phyloP scores from a whole-genome alignment of 2,888 invertebrate species.

The Agonopterix arenella region DNA sequence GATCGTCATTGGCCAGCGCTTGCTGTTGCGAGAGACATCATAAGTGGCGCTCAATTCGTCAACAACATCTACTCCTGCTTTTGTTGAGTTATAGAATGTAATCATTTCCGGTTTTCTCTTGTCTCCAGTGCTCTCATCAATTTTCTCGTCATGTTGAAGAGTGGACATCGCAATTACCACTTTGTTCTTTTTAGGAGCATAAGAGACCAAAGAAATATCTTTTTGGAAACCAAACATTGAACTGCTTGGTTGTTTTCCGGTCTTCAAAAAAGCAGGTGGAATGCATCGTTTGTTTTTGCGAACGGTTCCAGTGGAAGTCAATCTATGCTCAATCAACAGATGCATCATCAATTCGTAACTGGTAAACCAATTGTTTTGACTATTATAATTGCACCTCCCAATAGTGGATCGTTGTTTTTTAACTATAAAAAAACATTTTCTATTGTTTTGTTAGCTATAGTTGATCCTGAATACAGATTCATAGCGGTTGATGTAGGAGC shows the following conservation, averaged over 20 bases:
- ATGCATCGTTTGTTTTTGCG: slow-evolving; percentile 14
- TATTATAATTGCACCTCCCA: slow-evolving; percentile 13
- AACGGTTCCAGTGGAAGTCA: slow-evolving; percentile 16
- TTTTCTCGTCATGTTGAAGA: slow-evolving; percentile 23
- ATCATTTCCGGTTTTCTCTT: slow-evolving; percentile 24
- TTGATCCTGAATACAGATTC: slow-evolving; percentile 5
- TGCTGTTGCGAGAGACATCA: slow-evolving; percentile 16
- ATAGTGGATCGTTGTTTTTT: slow-evolving; percentile 14
- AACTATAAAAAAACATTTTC: slow-evolving; percentile 13
- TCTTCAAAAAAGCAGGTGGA: slow-evolving; percentile 11
- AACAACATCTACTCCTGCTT: slow-evolving; percentile 22
- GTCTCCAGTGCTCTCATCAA: slow-evolving; percentile 20
- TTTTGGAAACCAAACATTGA: slow-evolving; percentile 13
- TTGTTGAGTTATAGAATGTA: slow-evolving; percentile 24
- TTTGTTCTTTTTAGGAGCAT: slow-evolving; percentile 26
- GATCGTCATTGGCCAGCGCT: slow-evolving; percentile 20
- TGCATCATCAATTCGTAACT: slow-evolving; percentile 10
- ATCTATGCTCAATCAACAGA: slow-evolving; percentile 13
- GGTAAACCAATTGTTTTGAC: slow-evolving; percentile 19
- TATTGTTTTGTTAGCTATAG: slow-evolving; percentile 1
- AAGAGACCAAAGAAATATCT: slow-evolving; percentile 22
- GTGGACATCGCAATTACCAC: slow-evolving; percentile 25
- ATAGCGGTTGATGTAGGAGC: slow-evolving; percentile 8
- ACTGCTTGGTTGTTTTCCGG: slow-evolving; percentile 8
- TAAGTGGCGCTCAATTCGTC: slow-evolving; percentile 20